Percentiles rank a stretch among this genome's conserved stretches.
These are phyloP conservation scores for Lycorma delicatula DNA, from an alignment of 1,140 invertebrate species.

Conservation along the genomic window DNA sequence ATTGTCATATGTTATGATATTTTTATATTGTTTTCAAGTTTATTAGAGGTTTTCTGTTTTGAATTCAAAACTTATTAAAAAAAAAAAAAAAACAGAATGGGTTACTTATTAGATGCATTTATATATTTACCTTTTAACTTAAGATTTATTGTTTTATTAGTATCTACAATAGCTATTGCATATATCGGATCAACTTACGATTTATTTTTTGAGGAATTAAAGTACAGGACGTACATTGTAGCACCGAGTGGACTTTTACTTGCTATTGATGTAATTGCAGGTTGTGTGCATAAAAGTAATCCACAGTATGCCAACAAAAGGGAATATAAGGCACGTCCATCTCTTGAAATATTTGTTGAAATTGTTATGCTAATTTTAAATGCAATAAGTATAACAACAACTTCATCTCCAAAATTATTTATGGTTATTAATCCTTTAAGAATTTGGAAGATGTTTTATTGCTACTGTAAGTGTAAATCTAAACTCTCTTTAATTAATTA, in stretches of 20 bases:
- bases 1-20: too few relatives aligned
- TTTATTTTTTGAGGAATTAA: not conserved
- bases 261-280: not conserved
- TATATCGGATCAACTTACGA: not conserved
- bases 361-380: not conserved
- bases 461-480: not conserved
- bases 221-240: not conserved
- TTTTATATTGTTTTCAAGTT: too few relatives aligned
- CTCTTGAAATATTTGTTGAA: not conserved
- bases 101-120: too few relatives aligned
- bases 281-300: not conserved
- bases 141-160: not conserved
- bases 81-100: too few relatives aligned
- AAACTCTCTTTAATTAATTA: too few relatives aligned
- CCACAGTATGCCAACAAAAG: not conserved
- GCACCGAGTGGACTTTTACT: not conserved
- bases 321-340: not conserved
- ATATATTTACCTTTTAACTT: not conserved
- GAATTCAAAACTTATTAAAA: too few relatives aligned
- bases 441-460: not conserved
- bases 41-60: too few relatives aligned
- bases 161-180: not conserved
- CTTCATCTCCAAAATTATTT: not conserved
- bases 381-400: not conserved
- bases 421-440: not conserved